Evolutionary conservation across 2,113 vertebrate genomes (phyloP).

Genomic region (Acanthisitta chloris): DNA sequence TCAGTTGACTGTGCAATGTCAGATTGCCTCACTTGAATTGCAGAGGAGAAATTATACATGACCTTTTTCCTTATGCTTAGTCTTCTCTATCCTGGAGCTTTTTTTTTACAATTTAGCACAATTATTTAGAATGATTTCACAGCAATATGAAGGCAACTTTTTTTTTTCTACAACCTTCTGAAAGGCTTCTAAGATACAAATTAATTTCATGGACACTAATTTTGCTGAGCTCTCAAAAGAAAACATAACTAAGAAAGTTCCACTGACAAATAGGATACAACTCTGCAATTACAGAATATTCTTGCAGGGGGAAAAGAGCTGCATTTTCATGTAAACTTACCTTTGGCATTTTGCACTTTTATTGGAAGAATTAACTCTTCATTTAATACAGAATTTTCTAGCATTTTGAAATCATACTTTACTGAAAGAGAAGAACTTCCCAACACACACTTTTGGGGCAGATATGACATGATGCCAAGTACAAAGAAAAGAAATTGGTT

Average conservation of each 20-base stretch:
- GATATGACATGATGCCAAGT: rapidly evolving
- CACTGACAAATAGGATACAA: not conserved
- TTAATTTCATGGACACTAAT: slow-evolving; percentile 39
- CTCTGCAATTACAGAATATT: not conserved
- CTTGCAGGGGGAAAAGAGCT: not conserved
- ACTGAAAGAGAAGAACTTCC: not conserved
- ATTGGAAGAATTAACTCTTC: not conserved
- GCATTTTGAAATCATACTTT: not conserved
- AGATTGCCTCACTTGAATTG: slow-evolving; percentile 1
- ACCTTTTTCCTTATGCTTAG: slow-evolving; percentile 38
- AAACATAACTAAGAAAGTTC: slow-evolving; percentile 1
- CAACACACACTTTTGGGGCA: not conserved
- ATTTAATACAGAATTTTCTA: not conserved
- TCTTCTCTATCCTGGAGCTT: slow-evolving; percentile 19
- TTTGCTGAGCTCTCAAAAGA: slow-evolving; percentile 8
- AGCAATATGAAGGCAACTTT: not conserved
- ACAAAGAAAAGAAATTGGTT: not conserved
- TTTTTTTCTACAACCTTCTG: slow-evolving; percentile 16
- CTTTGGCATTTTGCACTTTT: not conserved
- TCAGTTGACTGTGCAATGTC: slow-evolving; percentile 3
- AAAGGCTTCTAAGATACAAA: slow-evolving; percentile 6
- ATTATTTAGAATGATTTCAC: slow-evolving; percentile 44
- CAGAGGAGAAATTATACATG: not conserved
- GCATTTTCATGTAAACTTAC: not conserved
- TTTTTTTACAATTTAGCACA: slow-evolving; percentile 13